Evolutionary conservation across 2,888 invertebrate genomes (phyloP).

Genomic region (Aelia acuminata): DNA sequence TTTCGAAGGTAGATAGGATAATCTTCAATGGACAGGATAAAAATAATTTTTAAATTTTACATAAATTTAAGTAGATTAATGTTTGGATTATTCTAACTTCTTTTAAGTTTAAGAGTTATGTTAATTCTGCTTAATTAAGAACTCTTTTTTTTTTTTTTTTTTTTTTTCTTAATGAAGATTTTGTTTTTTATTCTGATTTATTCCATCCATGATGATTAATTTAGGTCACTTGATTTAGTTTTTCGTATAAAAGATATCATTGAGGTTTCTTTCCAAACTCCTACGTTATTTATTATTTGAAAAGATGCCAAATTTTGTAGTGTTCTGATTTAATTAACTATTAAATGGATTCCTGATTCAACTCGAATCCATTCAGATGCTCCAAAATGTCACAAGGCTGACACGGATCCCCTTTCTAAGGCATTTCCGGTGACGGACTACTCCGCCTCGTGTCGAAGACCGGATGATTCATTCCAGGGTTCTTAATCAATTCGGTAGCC

Average conservation of each 20-base stretch:
- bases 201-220: not conserved
- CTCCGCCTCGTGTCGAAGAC: not conserved
- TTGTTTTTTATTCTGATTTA: not conserved
- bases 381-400: not conserved
- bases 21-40: too few relatives aligned
- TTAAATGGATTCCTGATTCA: not conserved
- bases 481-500: not conserved
- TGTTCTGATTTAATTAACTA: not conserved
- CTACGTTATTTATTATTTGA: not conserved
- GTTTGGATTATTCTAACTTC: too few relatives aligned
- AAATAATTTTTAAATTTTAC: too few relatives aligned
- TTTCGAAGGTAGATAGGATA: too few relatives aligned
- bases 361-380: not conserved
- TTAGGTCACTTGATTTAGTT: not conserved
- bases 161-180: too few relatives aligned
- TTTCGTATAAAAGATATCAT: not conserved
- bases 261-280: not conserved
- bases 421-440: not conserved
- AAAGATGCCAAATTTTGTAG: not conserved
- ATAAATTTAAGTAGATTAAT: too few relatives aligned
- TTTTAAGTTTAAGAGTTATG: too few relatives aligned
- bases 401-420: constrained; percentile 11
- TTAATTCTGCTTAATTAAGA: too few relatives aligned
- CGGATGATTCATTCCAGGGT: not conserved
- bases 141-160: too few relatives aligned